A percentile compares a stretch with the other conserved stretches of the same genome.
Conservation (phyloP, 2,113 vertebrate genomes). For the Bungarus multicinctus region DNA sequence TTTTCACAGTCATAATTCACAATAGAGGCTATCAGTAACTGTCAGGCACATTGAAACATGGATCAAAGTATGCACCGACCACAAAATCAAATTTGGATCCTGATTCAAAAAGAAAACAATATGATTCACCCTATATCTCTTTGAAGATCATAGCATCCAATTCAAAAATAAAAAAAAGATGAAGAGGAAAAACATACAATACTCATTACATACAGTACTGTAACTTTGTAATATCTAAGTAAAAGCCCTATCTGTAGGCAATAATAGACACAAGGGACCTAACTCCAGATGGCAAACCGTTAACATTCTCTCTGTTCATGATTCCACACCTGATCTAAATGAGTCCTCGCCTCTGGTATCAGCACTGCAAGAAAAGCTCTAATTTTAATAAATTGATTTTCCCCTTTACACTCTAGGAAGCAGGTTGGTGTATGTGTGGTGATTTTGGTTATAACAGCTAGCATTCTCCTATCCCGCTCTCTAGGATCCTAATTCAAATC, state of each 20-base stretch:
- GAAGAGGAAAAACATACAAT: background rate
- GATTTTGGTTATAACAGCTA: background rate
- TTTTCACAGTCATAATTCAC: background rate
- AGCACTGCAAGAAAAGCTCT: background rate
- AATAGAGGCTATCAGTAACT: background rate
- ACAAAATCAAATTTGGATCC: background rate
- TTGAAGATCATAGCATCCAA: background rate
- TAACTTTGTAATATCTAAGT: background rate
- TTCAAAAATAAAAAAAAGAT: too few relatives aligned
- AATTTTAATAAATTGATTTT: background rate
- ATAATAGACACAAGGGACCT: background rate
- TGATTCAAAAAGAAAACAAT: background rate
- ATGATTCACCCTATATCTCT: background rate
- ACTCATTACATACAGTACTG: background rate
- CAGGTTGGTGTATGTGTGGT: background rate
- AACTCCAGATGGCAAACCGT: background rate
- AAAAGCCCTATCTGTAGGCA: background rate
- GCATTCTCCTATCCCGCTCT: background rate
- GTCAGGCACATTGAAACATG: background rate
- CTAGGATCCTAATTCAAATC: background rate
- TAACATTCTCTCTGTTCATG: background rate
- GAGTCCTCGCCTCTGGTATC: background rate
- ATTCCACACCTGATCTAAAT: background rate
- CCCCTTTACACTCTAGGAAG: background rate
- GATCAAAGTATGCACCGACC: background rate